Evolutionary conservation across 23 tunicate species (phyloP), one percentile per base, ranked within the genome.

Genomic region (Trididemnum miniatum): DNA sequence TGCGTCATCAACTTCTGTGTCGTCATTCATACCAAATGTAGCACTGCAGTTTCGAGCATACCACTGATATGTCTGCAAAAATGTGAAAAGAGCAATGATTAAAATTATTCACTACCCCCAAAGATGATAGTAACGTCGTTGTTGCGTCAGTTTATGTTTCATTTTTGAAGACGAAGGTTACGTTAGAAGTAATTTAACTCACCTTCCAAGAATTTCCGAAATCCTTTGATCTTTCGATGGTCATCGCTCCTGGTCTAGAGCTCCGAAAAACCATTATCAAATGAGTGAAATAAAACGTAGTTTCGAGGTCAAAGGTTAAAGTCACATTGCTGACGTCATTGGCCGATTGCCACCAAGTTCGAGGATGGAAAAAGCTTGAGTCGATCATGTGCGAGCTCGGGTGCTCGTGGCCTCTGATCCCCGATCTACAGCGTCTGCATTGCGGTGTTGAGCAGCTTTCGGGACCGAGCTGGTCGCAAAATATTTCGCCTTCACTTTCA

Each of bases 211-310:
- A 80, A 66, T 77, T 39, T 49, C 94, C 94, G 50, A 35, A 77
- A 67, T 88, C 94, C 30, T 24, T 50, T 20, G 94, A 88, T 71
- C 83, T 77, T 71, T 88, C 94, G 2, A 88, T 59, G 4, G 87
- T 77, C 87, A 88, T 88, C 5, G 94, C 94, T 35, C 87, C 94
- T 27, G 94, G 94, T 34, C 94, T 37, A 28, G 94, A 88, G 28
- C 84, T 83, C 12, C 87, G 79, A 52, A 88, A 88, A 9, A 82
- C 67, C 94, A 88, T 88, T 31, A 88, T 88, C 26, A 88, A 28
- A 59, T 88, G 94, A 20, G 94, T 88, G 65, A 88, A 83, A 73
- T 88, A 88, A 78, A 88, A 88, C 20, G 94, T 67, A 18, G 94
- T 88, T 50, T 83, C 87, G 7, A 88, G 88, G 74, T 88, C 73